These are phyloP conservation scores for Heteromyza rotundicornis DNA, from an alignment of 2,888 invertebrate species.

Conservation along the genomic window DNA sequence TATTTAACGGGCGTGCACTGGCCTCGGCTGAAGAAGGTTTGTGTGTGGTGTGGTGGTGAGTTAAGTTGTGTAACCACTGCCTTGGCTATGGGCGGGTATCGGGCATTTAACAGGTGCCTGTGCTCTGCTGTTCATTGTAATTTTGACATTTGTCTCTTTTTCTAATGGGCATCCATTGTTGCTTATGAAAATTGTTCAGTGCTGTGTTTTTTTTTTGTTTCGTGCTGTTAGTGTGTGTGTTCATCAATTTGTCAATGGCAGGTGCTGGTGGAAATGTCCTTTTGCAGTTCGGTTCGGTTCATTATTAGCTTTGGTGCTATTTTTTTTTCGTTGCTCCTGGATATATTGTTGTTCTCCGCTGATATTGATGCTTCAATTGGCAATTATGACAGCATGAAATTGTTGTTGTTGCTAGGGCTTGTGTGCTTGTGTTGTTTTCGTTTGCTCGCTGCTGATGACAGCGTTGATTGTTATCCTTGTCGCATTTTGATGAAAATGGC, in stretches of 20 bases:
- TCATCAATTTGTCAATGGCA: constrained; percentile 44
- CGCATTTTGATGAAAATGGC: constrained; percentile 12
- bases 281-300: background rate
- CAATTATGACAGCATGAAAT: constrained; percentile 27
- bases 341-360: constrained; percentile 25
- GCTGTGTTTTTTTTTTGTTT: background rate
- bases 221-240: background rate
- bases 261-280: constrained; percentile 7
- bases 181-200: background rate
- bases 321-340: background rate
- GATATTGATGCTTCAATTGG: constrained; percentile 44
- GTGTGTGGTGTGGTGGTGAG: too few relatives aligned
- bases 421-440: constrained; percentile 3
- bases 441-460: constrained; percentile 13
- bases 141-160: background rate
- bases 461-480: constrained; percentile 35
- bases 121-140: background rate
- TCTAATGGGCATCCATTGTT: background rate
- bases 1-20: background rate
- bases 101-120: too few relatives aligned
- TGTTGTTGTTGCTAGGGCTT: background rate
- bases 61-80: too few relatives aligned
- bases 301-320: constrained; percentile 3
- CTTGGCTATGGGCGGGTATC: too few relatives aligned
- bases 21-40: background rate